phyloP scores from a whole-genome alignment of 64 coral and sea anemone species.

The Catalaphyllia jardinei region DNA sequence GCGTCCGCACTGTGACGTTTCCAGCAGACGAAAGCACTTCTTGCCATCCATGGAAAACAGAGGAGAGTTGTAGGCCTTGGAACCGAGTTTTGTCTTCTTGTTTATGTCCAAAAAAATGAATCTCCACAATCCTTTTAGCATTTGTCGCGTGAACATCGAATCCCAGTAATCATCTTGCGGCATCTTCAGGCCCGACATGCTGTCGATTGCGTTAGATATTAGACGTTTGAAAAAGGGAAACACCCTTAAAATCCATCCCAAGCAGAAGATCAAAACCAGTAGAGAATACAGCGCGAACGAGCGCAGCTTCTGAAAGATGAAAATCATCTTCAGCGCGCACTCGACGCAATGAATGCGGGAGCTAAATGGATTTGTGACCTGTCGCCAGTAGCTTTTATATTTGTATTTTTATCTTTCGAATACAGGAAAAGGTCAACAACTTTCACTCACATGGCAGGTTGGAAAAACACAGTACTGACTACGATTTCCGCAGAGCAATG shows the following conservation, averaged over 20 bases:
- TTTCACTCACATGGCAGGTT: conserved; percentile 20
- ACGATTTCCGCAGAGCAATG: conserved; percentile 12
- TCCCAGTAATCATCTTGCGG: conserved; percentile 47
- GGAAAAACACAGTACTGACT: conserved; percentile 1
- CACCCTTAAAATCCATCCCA: conserved; percentile 29
- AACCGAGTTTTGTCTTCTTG: conserved; percentile 57
- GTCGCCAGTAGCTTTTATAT: conserved; percentile 8
- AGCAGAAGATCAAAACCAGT: conserved; percentile 12
- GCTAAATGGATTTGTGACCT: conserved; percentile 29
- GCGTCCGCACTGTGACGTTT: conserved; percentile 30
- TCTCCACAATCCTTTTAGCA: conserved; percentile 34
- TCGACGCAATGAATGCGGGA: conserved; percentile 4
- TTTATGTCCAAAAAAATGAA: conserved; percentile 47
- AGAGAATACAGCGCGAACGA: conserved; percentile 28
- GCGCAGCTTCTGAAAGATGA: conserved; percentile 15
- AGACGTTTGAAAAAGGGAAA: conserved; percentile 46
- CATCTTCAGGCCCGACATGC: conserved; percentile 31
- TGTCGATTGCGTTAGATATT: conserved; percentile 42
- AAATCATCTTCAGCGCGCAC: conserved; percentile 13
- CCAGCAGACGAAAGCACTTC: conserved; percentile 33
- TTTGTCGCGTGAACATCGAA: conserved; percentile 68
- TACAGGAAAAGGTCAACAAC: conserved; percentile 53
- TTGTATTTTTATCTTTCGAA: conserved; percentile 36
- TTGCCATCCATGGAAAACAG: conserved; percentile 49
- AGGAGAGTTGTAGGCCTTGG: conserved; percentile 48